Evolutionary conservation across 23 tunicate genomes (phyloP), one percentile per base, ranked within the genome.

Genomic region (Trididemnum clinides): DNA sequence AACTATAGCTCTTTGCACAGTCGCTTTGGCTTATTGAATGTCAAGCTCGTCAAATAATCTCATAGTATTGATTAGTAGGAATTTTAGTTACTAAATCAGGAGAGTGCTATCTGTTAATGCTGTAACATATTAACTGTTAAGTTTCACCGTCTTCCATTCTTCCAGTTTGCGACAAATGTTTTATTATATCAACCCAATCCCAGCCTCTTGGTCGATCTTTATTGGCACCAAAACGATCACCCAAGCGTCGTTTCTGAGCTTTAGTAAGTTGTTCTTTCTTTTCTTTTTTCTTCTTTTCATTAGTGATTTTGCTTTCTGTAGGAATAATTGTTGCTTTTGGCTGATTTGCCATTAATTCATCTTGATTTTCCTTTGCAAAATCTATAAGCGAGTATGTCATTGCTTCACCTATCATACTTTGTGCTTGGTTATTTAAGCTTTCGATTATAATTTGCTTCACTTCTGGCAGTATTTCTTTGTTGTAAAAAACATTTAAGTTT

Each of bases 231-330:
- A 89, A 76, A 2, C 98, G 83, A 51, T 94, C 94, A 1, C 90
- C 94, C 34, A 89, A 33, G 76, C 87, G 85, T 18, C 98, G 70
- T 72, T 94, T 94, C 38, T 94, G 98, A 2, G 94, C 90, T 85
- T 94, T 94, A 1, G 98, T 84, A 1, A 94, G 85, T 50, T 89
- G 98, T 51, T 94, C 98, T 72, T 94, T 94, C 76, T 94, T 94
- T 34, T 85, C 98, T 76, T 94, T 88, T 49, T 78, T 76, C 71
- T 94, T 94, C 1, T 54, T 35, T 32, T 31, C 75, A 33, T 7
- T 32, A 51, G 31, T 25, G 15, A 35, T 39, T 51, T 86, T 79
- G n/a, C n/a, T n/a, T 57, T 57, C 73, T 1, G n/a, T 29, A 26
- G 77, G 64, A 22, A 6, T 34, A 2, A 28, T 63, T 3, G 32